A percentile compares a stretch with the other conserved stretches of the same genome.
These are phyloP conservation scores for Danio rerio DNA, from an alignment of 2,113 vertebrate species.

Conservation along the genomic window GRCz12tu NC_133200.1:12947501-12948000, in stretches of 20 bases:
- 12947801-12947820: conserved; percentile 41
- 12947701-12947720: conserved; percentile 14
- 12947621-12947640: conserved; percentile 11
- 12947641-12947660: conserved; percentile 33
- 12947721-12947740: conserved; percentile 9
- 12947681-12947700: background rate
- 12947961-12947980: conserved; percentile 27
- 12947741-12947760: conserved; percentile 3
- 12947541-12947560: background rate
- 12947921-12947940: too few species aligned
- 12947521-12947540: conserved; percentile 5
- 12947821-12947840: conserved; percentile 31
- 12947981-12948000: conserved; percentile 47
- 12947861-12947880: background rate
- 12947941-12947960: too few species aligned
- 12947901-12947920: too few species aligned
- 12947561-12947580: conserved; percentile 17
- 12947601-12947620: conserved; percentile 15
- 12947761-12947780: conserved; percentile 17
- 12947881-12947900: too few species aligned
- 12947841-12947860: background rate
- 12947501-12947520: conserved; percentile 20
- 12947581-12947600: conserved; percentile 36
- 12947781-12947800: conserved; percentile 23
- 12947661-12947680: conserved; percentile 33